Conservation (phyloP, 37 sponge, comb jelly and placozoan genomes). For the Axinella damicornis region DNA sequence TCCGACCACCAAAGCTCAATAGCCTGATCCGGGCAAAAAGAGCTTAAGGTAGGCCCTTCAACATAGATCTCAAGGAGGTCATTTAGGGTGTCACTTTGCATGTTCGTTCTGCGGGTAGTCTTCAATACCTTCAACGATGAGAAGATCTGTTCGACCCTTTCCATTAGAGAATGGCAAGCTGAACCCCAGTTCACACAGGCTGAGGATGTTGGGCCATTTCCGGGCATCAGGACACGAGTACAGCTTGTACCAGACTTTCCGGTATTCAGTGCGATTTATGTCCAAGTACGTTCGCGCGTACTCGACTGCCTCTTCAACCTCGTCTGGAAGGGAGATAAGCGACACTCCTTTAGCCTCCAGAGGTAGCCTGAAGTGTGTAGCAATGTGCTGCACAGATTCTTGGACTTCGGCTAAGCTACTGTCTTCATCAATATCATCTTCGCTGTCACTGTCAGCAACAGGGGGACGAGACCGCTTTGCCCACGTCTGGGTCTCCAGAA, state of each 20-base stretch:
- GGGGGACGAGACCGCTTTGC: background rate
- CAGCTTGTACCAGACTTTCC: conserved; percentile 74
- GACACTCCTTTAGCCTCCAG: conserved; percentile 58
- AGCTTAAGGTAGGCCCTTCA: conserved; percentile 57
- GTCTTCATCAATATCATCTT: background rate
- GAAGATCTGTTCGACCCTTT: conserved; percentile 55
- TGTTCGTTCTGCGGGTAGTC: conserved; percentile 37
- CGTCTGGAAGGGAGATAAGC: conserved; percentile 38
- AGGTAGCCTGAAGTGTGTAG: conserved; percentile 30
- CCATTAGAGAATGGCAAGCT: conserved; percentile 76
- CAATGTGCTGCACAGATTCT: conserved; percentile 44
- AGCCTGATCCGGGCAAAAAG: conserved; percentile 39
- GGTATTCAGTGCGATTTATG: conserved; percentile 5
- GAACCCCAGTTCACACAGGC: conserved; percentile 53
- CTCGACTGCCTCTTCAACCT: conserved; percentile 54
- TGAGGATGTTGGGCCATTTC: conserved; percentile 57
- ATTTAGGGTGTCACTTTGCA: conserved; percentile 39
- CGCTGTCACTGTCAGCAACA: background rate
- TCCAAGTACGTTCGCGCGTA: conserved; percentile 44
- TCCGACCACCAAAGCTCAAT: conserved; percentile 64
- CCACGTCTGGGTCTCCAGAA: conserved; percentile 56
- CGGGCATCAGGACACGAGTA: conserved; percentile 37
- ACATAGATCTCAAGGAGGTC: conserved; percentile 69
- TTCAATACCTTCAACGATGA: conserved; percentile 50
- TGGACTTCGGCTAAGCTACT: background rate